Conservation (phyloP, 2,797 vertebrate genomes). For the Pipistrellus nathusii region DNA sequence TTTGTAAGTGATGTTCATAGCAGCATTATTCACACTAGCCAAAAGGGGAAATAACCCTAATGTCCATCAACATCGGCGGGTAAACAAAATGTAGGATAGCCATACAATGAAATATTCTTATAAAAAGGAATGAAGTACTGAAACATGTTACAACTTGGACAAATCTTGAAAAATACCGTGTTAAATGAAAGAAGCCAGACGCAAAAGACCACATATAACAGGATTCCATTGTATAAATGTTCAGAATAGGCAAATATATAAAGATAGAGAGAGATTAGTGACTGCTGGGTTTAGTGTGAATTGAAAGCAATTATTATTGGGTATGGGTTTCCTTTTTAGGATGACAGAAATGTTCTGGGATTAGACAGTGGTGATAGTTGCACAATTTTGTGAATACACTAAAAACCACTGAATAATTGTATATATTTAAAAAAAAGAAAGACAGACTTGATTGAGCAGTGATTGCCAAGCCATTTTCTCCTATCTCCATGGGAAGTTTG, state of each 20-base stretch:
- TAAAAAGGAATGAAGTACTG: background rate
- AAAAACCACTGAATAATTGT: background rate
- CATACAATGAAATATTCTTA: background rate
- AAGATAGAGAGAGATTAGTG: background rate
- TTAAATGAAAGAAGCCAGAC: background rate
- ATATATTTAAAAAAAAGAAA: background rate
- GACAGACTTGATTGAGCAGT: background rate
- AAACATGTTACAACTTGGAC: background rate
- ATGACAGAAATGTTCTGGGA: background rate
- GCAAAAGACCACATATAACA: background rate
- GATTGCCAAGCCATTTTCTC: background rate
- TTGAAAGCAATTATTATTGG: background rate
- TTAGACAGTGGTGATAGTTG: background rate
- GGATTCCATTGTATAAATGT: background rate
- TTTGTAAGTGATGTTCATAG: background rate
- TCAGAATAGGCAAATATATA: background rate
- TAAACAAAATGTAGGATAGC: background rate
- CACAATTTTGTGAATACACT: background rate
- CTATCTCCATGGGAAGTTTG: background rate
- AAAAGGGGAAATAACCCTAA: background rate
- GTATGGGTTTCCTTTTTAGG: background rate
- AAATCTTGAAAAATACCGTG: background rate
- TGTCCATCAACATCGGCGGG: background rate
- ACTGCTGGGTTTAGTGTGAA: background rate
- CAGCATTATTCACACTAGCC: background rate